Percentiles rank a stretch among this genome's conserved stretches.
Conservation (phyloP, 2,797 vertebrate species). For the Alca torda region DNA sequence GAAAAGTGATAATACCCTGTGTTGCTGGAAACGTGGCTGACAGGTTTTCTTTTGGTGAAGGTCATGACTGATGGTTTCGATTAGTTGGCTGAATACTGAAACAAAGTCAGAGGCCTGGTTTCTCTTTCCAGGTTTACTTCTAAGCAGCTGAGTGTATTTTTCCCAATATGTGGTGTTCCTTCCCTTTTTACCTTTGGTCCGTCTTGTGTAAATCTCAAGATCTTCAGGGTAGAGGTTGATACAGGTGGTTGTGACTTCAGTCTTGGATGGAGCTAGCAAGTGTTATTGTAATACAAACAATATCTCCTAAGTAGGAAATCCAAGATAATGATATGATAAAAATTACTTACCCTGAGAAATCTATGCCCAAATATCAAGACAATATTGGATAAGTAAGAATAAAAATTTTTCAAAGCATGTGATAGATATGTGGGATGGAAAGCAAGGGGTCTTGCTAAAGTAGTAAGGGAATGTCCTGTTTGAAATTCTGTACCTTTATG, state of each 20-base stretch:
- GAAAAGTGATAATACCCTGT: not conserved
- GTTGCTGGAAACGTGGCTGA: not conserved
- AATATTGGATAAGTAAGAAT: not conserved
- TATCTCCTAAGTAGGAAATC: not conserved
- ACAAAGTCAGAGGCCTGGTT: not conserved
- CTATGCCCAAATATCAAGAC: not conserved
- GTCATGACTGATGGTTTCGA: not conserved
- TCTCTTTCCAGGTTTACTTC: not conserved
- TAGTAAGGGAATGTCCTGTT: not conserved
- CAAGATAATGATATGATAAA: not conserved
- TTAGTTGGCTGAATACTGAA: not conserved
- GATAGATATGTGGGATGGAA: not conserved
- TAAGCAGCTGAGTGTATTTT: not conserved
- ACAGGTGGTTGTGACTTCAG: not conserved
- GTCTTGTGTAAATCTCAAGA: not conserved
- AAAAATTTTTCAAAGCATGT: not conserved
- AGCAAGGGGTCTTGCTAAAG: not conserved
- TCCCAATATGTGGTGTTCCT: not conserved
- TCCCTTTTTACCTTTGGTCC: not conserved
- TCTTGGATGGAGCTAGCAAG: not conserved
- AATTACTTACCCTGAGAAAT: not conserved
- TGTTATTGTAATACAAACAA: not conserved
- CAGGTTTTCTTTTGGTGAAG: not conserved
- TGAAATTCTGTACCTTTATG: not conserved
- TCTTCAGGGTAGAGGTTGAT: not conserved